Conservation (phyloP, 1,140 invertebrate species). For the Hyphantria cunea region DNA sequence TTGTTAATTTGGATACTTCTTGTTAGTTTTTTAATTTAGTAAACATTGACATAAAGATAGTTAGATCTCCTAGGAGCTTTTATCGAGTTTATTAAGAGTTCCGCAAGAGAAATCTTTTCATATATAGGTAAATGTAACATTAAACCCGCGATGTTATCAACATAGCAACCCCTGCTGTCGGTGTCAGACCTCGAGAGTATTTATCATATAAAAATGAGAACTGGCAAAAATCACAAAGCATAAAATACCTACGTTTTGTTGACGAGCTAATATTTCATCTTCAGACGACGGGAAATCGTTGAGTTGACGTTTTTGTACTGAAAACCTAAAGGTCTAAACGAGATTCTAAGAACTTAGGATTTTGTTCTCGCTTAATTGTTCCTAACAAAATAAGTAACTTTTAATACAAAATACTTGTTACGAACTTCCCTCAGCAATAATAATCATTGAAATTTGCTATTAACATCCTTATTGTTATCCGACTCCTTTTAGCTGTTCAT, state of each 20-base stretch:
- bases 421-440: background rate
- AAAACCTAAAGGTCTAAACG: background rate
- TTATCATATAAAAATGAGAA: conserved; percentile 6
- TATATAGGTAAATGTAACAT: background rate
- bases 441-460: background rate
- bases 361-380: background rate
- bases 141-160: conserved; percentile 2
- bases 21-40: too few relatives aligned
- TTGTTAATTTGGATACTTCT: too few relatives aligned
- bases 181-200: background rate
- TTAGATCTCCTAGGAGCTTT: background rate
- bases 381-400: too few relatives aligned
- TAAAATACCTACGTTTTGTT: conserved; percentile 13
- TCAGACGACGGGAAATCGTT: conserved; percentile 10
- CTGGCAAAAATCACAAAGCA: conserved; percentile 8
- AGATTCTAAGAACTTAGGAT: background rate
- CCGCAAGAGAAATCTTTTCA: conserved; percentile 6
- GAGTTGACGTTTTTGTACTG: background rate
- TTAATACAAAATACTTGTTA: background rate
- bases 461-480: background rate
- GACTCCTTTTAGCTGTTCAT: background rate
- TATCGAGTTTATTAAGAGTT: background rate
- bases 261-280: conserved; percentile 20
- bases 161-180: background rate
- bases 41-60: too few relatives aligned